A percentile compares a stretch with the other conserved stretches of the same genome.
phyloP scores from a whole-genome alignment of 2,797 vertebrate species.

The Gila robusta region DNA sequence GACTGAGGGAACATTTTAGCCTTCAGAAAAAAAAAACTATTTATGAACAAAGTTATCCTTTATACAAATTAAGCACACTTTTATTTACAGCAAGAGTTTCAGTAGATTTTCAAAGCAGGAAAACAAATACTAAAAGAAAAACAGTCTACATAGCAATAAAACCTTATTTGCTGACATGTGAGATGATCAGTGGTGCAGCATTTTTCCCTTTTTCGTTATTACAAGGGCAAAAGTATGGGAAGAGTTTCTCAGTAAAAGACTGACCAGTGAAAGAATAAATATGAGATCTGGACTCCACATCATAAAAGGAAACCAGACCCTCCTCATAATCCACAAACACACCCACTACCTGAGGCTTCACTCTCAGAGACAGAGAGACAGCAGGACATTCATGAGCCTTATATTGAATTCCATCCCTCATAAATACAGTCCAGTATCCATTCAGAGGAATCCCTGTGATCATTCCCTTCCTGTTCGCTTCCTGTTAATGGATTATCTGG shows the following conservation, averaged over 20 bases:
- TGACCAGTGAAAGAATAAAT: conserved; percentile 57
- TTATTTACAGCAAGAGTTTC: not conserved
- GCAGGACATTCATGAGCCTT: not conserved
- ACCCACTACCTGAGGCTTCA: conserved; percentile 49
- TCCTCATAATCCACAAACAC: conserved; percentile 62
- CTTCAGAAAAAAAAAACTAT: too few relatives aligned
- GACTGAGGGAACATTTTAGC: not conserved
- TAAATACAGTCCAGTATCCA: conserved; percentile 58
- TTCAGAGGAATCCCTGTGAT: not conserved
- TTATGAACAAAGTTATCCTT: not conserved
- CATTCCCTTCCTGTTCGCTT: conserved; percentile 51
- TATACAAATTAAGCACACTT: not conserved
- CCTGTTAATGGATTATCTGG: conserved; percentile 27
- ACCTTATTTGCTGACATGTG: not conserved
- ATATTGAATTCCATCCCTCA: conserved; percentile 54
- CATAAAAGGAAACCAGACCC: conserved; percentile 57
- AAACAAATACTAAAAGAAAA: not conserved
- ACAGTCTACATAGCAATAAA: too few relatives aligned
- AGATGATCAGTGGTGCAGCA: conserved; percentile 45
- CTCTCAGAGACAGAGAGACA: conserved; percentile 26
- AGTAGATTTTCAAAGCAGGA: not conserved
- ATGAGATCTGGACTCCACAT: conserved; percentile 32
- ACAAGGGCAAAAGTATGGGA: conserved; percentile 53
- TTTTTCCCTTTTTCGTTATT: conserved; percentile 26
- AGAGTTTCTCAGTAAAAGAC: conserved; percentile 55